phyloP scores from a whole-genome alignment of 2,888 invertebrate genomes.

The Epinotia ramella region DNA sequence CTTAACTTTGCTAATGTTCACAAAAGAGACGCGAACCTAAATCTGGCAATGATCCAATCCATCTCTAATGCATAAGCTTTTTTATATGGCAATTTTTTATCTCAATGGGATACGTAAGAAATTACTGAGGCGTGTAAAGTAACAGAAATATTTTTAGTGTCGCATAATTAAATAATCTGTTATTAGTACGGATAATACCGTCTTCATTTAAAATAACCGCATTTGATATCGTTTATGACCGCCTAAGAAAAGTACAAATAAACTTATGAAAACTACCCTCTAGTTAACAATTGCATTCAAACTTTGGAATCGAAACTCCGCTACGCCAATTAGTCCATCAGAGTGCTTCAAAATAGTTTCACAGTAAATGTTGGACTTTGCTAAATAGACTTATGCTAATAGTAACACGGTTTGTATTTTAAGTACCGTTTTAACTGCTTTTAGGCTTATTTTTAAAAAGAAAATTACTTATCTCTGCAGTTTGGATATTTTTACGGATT shows the following conservation, averaged over 20 bases:
- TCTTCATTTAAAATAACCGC: not conserved
- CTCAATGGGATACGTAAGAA: too few relatives aligned
- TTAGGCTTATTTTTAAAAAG: not conserved
- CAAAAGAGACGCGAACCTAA: too few relatives aligned
- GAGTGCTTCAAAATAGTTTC: conserved; percentile 23
- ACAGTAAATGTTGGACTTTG: conserved; percentile 18
- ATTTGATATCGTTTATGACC: not conserved
- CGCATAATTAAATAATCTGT: too few relatives aligned
- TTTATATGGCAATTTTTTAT: too few relatives aligned
- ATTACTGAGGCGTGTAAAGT: too few relatives aligned
- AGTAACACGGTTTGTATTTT: not conserved
- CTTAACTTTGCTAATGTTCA: too few relatives aligned
- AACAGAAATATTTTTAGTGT: too few relatives aligned
- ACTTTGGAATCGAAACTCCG: conserved; percentile 26
- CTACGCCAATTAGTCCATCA: conserved; percentile 16
- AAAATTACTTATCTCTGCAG: not conserved
- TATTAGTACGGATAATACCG: too few relatives aligned
- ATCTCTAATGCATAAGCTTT: too few relatives aligned
- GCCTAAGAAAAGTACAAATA: conserved; percentile 1
- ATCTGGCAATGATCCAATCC: too few relatives aligned
- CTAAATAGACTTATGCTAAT: conserved; percentile 30
- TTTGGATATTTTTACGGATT: not conserved
- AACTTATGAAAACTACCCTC: conserved; percentile 13
- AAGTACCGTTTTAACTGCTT: not conserved
- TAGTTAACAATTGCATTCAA: conserved; percentile 22